Evolutionary conservation across 2,113 vertebrate species (phyloP), one percentile per base, ranked within the genome.

Genomic region (Onychostruthus taczanowskii): DNA sequence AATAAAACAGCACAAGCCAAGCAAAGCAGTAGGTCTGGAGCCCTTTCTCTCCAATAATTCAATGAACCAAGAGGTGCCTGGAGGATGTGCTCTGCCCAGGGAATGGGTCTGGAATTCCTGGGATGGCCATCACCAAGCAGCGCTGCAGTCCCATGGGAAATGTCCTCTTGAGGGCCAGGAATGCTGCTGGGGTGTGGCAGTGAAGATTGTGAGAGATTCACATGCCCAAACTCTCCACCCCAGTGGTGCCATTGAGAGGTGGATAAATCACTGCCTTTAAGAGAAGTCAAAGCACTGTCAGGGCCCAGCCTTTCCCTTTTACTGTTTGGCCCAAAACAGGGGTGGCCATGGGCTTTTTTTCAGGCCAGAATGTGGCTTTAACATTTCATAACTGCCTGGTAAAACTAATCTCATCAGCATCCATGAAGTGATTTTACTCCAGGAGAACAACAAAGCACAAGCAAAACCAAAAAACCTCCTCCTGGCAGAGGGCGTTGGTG

Each of bases 1-100:
- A 94, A 87, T 62, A 17, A 95, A 80, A 37, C 3, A 66, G 67
- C 46, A 67, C 85, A 76, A 83, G 55, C 87, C 81, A 87, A 87
- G 53, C 87, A 50, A 89, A 89, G 74, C 78, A 79, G 80, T 70
- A 39, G 78, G 50, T 80, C 77, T 56, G 20, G 44, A 66, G 82
- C 78, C 70, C 50, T 83, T 91, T 62, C 1, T 4, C 70, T 87
- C 21, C 64, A 43, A 5, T 35, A 46, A 64, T 47, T 91, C 69
- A 44, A 50, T 73, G 61, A 43, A 35, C 84, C 4, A 2, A 21
- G 84, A 50, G 53, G 85, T 2, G 22, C 41, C 67, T 61, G 67
- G 70, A 59, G 84, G 75, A 46, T 68, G 11, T 75, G 68, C 13
- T 28, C 55, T 73, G 49, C 37, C 68, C 53, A 9, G 43, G 47